Base-by-base conservation (phyloP, 2,888 invertebrate genomes). In the Rosalia funebris region DNA sequence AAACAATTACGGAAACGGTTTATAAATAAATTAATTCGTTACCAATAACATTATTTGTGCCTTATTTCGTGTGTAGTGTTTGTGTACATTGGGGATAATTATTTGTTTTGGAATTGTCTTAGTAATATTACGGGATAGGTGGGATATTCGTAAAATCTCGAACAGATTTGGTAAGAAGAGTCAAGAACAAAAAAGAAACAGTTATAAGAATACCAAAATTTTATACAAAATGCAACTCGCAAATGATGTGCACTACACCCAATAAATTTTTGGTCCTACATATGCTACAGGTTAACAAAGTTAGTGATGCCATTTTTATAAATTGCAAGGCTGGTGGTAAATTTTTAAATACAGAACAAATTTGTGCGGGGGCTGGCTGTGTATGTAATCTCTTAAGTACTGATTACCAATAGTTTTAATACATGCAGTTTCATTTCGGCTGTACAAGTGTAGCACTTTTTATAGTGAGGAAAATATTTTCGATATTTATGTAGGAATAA, bases 301-400 rank as follows among this genome's bases (percentile, higher is more conserved):
- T 54, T 54, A 54, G 54, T 54, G 44, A 32, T 34, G 44, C 7
- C 12, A 50, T 7, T 37, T 46, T n/a, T 46, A 32, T 36, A n/a
- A 36, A 54, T 31, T 12, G 54, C 54, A 54, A n/a, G 54, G 54
- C 54, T 44, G 31, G 31, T 57, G 58, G n/a, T 39, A 5, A n/a
- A 55, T 16, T 45, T 17, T 31, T 41, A 46, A 20, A 46, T 57
- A 44, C 54, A 62, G 60, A 63, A 61, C 61, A 60, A 63, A 64
- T 60, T 41, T 61, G 62, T 68, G 69, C 66, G 66, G 56, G 68
- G 69, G 66, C 68, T 68, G 69, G 69, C 69, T 70, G 69, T 70
- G 69, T 59, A 52, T n/a, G n/a, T n/a, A n/a, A n/a, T 42, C 48
- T 63, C 37, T 57, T 55, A 57, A 57, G 54, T 50, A 11, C 11